phyloP scores from a whole-genome alignment of 2,797 vertebrate genomes.

The Arctocebus calabarensis region DNA sequence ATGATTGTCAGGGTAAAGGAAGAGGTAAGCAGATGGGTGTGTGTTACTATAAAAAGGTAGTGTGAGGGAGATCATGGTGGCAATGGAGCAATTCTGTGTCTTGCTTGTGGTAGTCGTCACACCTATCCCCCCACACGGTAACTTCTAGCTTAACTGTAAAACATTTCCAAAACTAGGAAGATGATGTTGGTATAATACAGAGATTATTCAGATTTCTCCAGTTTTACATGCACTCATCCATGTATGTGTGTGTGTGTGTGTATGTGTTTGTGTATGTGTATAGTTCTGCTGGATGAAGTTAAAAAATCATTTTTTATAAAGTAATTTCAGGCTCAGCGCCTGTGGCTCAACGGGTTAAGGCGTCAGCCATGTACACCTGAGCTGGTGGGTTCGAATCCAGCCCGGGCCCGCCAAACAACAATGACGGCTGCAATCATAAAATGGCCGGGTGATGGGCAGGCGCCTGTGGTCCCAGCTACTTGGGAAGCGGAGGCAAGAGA shows the following conservation, averaged over 20 bases:
- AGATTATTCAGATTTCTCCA: neutral
- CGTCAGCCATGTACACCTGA: no score
- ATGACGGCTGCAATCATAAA: no score
- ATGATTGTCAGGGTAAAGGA: neutral
- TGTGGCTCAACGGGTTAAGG: no score
- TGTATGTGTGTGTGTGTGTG: neutral
- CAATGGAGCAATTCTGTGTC: neutral
- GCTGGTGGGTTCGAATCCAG: no score
- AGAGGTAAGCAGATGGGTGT: neutral
- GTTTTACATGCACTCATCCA: neutral
- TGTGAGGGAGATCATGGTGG: neutral
- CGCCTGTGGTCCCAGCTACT: no score
- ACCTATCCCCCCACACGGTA: neutral
- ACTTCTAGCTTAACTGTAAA: neutral
- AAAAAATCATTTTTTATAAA: neutral
- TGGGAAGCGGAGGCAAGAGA: no score
- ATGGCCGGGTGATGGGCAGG: no score
- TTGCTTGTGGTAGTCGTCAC: neutral
- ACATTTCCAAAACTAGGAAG: neutral
- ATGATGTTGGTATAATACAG: neutral
- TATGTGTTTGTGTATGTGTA: neutral
- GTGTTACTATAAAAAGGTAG: neutral
- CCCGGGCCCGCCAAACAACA: no score
- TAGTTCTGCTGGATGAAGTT: neutral
- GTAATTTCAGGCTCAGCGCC: no score